Conservation (phyloP, 2,888 invertebrate genomes). For the Tinea pellionella region DNA sequence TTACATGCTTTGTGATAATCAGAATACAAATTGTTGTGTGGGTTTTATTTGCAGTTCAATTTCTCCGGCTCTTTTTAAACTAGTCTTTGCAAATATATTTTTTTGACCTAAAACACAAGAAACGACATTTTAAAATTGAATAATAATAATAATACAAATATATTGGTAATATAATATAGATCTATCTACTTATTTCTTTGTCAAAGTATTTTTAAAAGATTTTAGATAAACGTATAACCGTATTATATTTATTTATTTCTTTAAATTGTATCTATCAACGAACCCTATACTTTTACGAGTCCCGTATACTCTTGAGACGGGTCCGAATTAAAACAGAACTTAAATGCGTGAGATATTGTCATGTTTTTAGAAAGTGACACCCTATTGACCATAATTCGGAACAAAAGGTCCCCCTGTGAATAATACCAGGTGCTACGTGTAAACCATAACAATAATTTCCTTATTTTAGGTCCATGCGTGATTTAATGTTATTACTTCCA, state of each 20-base stretch:
- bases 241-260: no score
- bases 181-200: no score
- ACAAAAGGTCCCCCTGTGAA: background rate
- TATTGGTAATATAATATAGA: no score
- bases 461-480: background rate
- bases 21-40: background rate
- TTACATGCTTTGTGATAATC: background rate
- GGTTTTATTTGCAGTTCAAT: background rate
- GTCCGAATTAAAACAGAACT: no score
- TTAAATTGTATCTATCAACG: background rate
- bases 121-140: background rate
- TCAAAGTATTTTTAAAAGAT: no score
- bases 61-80: background rate
- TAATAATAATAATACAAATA: no score
- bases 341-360: no score
- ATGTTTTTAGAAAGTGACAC: background rate
- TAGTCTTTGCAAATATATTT: background rate
- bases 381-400: background rate
- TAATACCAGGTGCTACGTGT: background rate
- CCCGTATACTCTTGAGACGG: no score
- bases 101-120: background rate
- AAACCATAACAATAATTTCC: background rate
- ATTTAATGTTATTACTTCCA: constrained; percentile 6
- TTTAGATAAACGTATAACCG: no score
- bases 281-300: no score